Evolutionary conservation across 2,888 invertebrate species (phyloP).

Genomic region (Macaria liturata): DNA sequence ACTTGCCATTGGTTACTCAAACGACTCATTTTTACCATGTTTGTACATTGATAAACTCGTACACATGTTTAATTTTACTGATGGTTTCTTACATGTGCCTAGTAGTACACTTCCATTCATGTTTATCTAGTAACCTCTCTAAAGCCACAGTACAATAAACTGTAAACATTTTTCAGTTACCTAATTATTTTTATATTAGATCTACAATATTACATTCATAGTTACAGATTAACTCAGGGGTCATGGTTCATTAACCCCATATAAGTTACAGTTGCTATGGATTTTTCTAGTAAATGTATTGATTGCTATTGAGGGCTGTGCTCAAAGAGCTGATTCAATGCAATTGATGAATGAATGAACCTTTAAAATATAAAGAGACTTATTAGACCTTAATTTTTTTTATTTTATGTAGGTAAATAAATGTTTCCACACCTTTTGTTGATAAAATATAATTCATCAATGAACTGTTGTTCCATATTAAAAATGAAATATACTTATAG

Average conservation of each 20-base stretch:
- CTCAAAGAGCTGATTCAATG: not conserved
- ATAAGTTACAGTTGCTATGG: constrained; percentile 10
- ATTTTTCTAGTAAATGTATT: constrained; percentile 19
- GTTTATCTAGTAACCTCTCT: not conserved
- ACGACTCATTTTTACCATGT: constrained; percentile 23
- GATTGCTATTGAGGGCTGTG: constrained; percentile 2
- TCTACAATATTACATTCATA: not conserved
- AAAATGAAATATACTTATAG: too few relatives aligned
- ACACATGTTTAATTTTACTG: constrained; percentile 1
- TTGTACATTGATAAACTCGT: constrained; percentile 12
- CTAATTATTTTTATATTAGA: too few relatives aligned
- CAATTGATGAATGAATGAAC: not conserved
- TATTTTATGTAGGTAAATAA: too few relatives aligned
- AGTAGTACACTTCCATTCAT: constrained; percentile 2
- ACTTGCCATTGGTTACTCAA: constrained; percentile 24
- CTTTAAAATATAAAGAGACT: too few relatives aligned
- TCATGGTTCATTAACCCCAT: constrained; percentile 19
- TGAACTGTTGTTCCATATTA: too few relatives aligned
- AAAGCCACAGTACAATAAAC: too few relatives aligned
- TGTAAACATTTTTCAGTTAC: too few relatives aligned
- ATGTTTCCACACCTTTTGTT: too few relatives aligned
- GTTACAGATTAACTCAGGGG: constrained; percentile 5
- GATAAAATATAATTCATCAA: too few relatives aligned
- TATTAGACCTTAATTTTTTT: too few relatives aligned
- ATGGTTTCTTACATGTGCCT: not conserved